Percentiles rank a stretch among this genome's conserved stretches.
These are phyloP conservation scores for Erpetoichthys calabaricus DNA, from an alignment of 2,797 vertebrate genomes.

Conservation along the genomic window DNA sequence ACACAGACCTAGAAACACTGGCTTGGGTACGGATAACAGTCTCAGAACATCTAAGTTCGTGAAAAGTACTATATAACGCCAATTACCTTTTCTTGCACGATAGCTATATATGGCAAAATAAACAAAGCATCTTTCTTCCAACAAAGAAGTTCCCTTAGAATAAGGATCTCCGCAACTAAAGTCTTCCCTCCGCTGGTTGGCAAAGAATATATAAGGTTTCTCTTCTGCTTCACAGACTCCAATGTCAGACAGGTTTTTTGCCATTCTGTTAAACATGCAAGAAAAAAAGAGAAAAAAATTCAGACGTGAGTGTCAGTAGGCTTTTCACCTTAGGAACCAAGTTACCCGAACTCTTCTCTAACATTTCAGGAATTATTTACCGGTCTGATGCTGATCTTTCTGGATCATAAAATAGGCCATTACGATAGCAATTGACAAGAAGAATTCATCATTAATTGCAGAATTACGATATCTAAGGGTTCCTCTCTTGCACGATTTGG, in stretches of 20 bases:
- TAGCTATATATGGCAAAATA: conserved; percentile 80
- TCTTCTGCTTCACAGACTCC: conserved; percentile 66
- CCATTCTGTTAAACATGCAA: conserved; percentile 61
- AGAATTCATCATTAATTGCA: too few relatives aligned
- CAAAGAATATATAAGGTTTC: conserved; percentile 86
- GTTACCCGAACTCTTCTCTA: too few relatives aligned
- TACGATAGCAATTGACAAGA: too few relatives aligned
- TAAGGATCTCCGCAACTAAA: conserved; percentile 86
- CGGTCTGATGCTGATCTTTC: background rate
- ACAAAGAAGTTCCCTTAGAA: conserved; percentile 81
- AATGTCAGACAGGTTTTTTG: conserved; percentile 79
- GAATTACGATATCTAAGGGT: too few relatives aligned
- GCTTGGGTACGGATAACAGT: too few relatives aligned
- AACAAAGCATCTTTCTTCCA: conserved; percentile 75
- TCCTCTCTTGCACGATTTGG: too few relatives aligned
- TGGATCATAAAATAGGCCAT: background rate
- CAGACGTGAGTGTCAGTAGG: too few relatives aligned
- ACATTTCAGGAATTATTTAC: too few relatives aligned
- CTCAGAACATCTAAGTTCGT: too few relatives aligned
- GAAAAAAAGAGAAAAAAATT: conserved; percentile 9
- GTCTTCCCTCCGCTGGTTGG: conserved; percentile 95
- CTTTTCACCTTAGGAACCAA: too few relatives aligned
- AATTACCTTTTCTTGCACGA: conserved; percentile 91
- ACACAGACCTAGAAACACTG: too few relatives aligned
- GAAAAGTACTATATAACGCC: background rate